Evolutionary conservation across 2,888 invertebrate species (phyloP), one percentile per base, ranked within the genome.

Genomic region (Lampropteryx suffumata): DNA sequence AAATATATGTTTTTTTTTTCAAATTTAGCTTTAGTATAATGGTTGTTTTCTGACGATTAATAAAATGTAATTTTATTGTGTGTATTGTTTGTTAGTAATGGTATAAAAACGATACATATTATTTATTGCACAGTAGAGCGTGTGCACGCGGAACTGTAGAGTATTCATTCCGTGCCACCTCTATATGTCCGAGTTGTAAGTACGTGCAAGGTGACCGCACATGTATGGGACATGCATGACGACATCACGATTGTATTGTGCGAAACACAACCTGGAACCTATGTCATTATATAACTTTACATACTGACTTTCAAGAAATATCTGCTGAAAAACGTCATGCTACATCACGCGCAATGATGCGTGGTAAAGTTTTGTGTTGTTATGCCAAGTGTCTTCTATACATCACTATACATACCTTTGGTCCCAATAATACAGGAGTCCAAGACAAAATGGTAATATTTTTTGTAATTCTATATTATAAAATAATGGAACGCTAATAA

Each of bases 131-230:
- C 39, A 41, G 43, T 26, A 27, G 30, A 44, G 66, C 66, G 62
- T 51, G 65, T 62, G 67, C 73, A 85, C 73, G 76, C 84, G 85
- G 87, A 87, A 87, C 78, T 76, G 69, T 68, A 63, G 57, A 64
- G 24, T 45, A 12, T 41, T 49, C 28, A 53, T 55, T 49, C 67
- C 70, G 44, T 57, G 71, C 72, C 73, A 83, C 84, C 85, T 86
- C 85, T 84, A 82, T 82, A 82, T 77, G 85, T 76, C 84, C 83
- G 85, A 79, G 81, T 82, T 76, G 81, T 74, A 81, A 69, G 82
- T 81, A 84, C 85, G 79, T 61, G 69, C 85, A 88, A 88, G 88
- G 89, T 87, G 88, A 88, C 89, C 85, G 84, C 69, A 60, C 40
- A 41, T 55, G 52, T 62, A 58, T 64, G 48, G 62, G 59, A 44